Percentiles rank a stretch among this genome's conserved stretches.
Evolutionary conservation across 2,113 vertebrate species (phyloP).

Genomic region (Brienomyrus brachyistius): DNA sequence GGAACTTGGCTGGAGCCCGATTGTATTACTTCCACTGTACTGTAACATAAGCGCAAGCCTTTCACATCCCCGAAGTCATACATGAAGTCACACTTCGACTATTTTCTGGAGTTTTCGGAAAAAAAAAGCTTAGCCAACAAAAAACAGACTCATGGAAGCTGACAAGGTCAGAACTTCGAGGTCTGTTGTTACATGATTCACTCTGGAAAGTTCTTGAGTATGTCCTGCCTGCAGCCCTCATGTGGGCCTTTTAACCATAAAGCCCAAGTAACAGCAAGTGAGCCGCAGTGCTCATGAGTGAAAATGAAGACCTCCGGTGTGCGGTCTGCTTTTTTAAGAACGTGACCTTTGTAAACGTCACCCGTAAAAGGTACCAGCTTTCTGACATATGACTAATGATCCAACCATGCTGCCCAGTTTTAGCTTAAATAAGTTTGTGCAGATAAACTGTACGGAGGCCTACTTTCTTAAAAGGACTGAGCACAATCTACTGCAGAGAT

Average conservation of each 20-base stretch:
- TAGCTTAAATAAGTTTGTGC: neutral
- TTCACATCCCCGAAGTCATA: slow-evolving; percentile 1
- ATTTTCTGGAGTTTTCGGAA: neutral
- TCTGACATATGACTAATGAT: slow-evolving; percentile 27
- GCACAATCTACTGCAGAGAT: neutral
- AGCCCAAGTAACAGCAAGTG: neutral
- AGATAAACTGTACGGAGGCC: neutral
- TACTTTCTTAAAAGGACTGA: neutral
- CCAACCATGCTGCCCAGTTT: slow-evolving; percentile 15
- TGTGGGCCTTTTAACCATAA: neutral
- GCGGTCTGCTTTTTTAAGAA: slow-evolving; percentile 17
- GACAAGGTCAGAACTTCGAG: slow-evolving; percentile 40
- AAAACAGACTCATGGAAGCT: slow-evolving; percentile 1
- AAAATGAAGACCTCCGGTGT: slow-evolving; percentile 2
- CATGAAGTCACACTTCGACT: neutral
- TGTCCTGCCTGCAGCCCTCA: neutral
- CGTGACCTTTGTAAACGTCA: slow-evolving; percentile 9
- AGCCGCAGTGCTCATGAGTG: slow-evolving; percentile 32
- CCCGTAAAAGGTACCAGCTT: slow-evolving; percentile 13
- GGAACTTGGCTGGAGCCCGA: slow-evolving; percentile 12
- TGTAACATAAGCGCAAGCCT: neutral
- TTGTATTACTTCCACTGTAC: slow-evolving; percentile 2
- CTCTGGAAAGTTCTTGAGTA: slow-evolving; percentile 32
- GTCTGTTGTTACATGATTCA: slow-evolving; percentile 42
- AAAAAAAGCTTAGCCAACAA: neutral